Percentiles rank a stretch among this genome's conserved stretches.
These are phyloP conservation scores for Enteromius argenteus DNA, from an alignment of 2,797 vertebrate species.

Conservation along the genomic window DNA sequence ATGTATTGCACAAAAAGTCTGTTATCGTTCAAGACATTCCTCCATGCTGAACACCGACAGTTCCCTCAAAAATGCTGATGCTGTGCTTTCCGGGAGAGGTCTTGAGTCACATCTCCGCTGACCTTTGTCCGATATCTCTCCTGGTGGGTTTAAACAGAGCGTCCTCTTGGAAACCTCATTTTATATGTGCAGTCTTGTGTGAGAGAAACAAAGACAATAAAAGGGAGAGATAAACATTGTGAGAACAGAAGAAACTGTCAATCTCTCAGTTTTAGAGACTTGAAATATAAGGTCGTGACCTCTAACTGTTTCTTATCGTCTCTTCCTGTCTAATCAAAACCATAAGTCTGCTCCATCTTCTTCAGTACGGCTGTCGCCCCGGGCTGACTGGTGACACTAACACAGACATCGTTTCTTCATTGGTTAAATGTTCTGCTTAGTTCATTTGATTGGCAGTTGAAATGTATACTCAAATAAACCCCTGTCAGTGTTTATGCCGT, in stretches of 20 bases:
- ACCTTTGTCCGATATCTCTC: conserved; percentile 50
- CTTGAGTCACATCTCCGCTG: conserved; percentile 58
- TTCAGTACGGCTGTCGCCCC: neutral
- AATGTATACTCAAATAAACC: conserved; percentile 47
- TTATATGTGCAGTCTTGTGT: conserved; percentile 29
- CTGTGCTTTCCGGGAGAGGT: conserved; percentile 43
- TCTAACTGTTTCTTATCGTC: conserved; percentile 31
- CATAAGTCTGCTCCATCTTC: conserved; percentile 27
- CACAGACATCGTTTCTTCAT: conserved; percentile 5
- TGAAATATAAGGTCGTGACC: conserved; percentile 25
- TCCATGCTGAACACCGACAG: conserved; percentile 38
- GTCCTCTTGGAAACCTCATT: conserved; percentile 40
- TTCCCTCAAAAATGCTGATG: conserved; percentile 39
- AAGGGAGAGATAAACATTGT: neutral
- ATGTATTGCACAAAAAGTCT: conserved; percentile 43
- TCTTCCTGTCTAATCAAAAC: conserved; percentile 39
- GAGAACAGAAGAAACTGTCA: conserved; percentile 29
- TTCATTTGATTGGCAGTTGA: conserved; percentile 49
- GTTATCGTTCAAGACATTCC: conserved; percentile 49
- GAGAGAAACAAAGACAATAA: conserved; percentile 13
- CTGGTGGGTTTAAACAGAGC: conserved; percentile 27
- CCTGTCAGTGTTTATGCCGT: conserved; percentile 23
- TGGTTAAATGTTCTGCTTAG: conserved; percentile 42
- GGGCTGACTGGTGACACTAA: conserved; percentile 35
- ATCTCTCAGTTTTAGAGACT: conserved; percentile 21